Percentiles rank a stretch among this genome's conserved stretches.
phyloP scores from a whole-genome alignment of 2,113 vertebrate genomes.

The Nycticorax nycticorax region DNA sequence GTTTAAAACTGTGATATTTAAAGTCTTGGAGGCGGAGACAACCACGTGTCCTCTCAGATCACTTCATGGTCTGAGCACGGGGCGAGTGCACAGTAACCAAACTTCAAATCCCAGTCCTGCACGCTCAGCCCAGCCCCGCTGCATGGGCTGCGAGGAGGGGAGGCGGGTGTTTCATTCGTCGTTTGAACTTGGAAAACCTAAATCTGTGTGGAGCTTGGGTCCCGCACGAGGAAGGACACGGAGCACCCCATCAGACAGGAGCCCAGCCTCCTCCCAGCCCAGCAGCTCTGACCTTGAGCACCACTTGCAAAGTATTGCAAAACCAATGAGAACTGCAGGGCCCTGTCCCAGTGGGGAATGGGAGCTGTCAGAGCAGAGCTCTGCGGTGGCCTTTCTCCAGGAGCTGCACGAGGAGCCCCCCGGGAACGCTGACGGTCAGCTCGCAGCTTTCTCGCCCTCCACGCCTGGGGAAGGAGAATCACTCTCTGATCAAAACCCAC shows the following conservation, averaged over 20 bases:
- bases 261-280: neutral
- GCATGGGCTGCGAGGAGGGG: accelerated
- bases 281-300: neutral
- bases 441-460: neutral
- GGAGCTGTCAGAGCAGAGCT: neutral
- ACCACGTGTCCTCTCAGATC: neutral
- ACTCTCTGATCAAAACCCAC: neutral
- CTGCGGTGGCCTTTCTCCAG: neutral
- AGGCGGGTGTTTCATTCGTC: neutral
- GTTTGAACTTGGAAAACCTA: neutral
- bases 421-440: accelerated
- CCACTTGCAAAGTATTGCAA: neutral
- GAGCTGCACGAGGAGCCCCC: neutral
- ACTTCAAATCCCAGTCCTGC: neutral
- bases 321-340: neutral
- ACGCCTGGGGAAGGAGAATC: neutral
- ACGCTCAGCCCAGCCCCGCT: neutral
- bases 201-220: neutral
- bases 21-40: neutral
- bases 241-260: neutral
- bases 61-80: neutral
- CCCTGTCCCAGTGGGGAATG: neutral
- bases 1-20: neutral
- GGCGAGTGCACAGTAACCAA: neutral
- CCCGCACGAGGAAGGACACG: accelerated